These are phyloP conservation scores for Latrodectus geometricus DNA, from an alignment of 1,140 invertebrate genomes.

Conservation along the genomic window DNA sequence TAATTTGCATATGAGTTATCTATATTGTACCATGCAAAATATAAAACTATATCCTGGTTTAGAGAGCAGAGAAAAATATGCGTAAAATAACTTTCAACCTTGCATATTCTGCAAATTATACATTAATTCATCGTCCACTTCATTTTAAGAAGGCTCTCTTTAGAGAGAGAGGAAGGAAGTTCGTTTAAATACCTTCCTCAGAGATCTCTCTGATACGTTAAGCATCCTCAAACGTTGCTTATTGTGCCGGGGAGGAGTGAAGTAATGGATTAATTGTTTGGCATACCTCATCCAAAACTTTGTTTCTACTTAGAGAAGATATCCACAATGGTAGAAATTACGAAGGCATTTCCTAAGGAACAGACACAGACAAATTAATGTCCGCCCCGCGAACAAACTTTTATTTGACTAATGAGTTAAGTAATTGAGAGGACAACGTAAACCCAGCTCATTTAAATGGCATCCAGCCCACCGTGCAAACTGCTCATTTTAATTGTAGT, in stretches of 20 bases:
- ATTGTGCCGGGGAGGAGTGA: slow-evolving; percentile 6
- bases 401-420: slow-evolving; percentile 61
- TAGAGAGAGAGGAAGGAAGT: slow-evolving; percentile 10
- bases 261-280: slow-evolving; percentile 60
- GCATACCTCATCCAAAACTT: slow-evolving; percentile 56
- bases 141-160: background rate
- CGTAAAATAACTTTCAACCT: background rate
- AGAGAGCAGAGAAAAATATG: background rate
- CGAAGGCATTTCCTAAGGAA: slow-evolving; percentile 48
- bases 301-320: slow-evolving; percentile 46
- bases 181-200: slow-evolving; percentile 42
- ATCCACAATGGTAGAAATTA: slow-evolving; percentile 54
- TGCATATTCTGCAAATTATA: background rate
- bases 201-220: slow-evolving; percentile 38
- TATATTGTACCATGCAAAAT: too few relatives aligned
- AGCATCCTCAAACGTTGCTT: slow-evolving; percentile 38
- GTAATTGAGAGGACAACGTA: slow-evolving; percentile 60
- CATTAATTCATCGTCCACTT: background rate
- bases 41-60: background rate
- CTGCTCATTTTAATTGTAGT: slow-evolving; percentile 59
- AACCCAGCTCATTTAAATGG: slow-evolving; percentile 59
- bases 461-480: slow-evolving; percentile 32
- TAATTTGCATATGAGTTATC: too few relatives aligned
- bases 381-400: slow-evolving; percentile 56
- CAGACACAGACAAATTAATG: slow-evolving; percentile 62